Evolutionary conservation across 2,113 vertebrate genomes (phyloP).

Genomic region (Brienomyrus brachyistius): DNA sequence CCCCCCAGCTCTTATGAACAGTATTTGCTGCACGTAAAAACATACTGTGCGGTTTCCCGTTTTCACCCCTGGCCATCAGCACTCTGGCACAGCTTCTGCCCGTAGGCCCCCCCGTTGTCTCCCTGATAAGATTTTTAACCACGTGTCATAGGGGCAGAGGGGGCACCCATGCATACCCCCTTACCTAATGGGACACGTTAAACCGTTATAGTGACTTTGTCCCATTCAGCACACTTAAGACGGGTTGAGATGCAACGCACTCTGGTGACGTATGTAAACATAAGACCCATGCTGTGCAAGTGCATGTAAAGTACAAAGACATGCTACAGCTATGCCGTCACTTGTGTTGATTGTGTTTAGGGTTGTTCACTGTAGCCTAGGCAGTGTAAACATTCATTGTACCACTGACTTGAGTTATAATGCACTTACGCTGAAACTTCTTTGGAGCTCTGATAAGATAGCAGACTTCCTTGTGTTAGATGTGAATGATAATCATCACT

Average conservation of each 20-base stretch:
- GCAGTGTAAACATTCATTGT: neutral
- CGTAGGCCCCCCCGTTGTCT: neutral
- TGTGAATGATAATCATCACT: neutral
- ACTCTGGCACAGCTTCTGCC: slow-evolving; percentile 50
- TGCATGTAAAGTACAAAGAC: neutral
- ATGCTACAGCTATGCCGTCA: neutral
- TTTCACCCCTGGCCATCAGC: slow-evolving; percentile 63
- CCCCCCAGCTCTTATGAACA: slow-evolving; percentile 73
- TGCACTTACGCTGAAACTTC: neutral
- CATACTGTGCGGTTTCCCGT: slow-evolving; percentile 72
- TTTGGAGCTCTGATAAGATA: neutral
- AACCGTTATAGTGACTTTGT: neutral
- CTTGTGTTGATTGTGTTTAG: neutral
- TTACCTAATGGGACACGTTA: neutral
- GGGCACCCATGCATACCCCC: neutral
- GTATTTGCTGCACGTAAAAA: slow-evolving; percentile 73
- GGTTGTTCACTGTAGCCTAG: neutral
- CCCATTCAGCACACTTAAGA: neutral
- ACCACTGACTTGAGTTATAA: neutral
- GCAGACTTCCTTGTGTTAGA: neutral
- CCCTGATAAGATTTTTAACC: neutral
- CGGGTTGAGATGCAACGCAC: neutral
- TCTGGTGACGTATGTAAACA: neutral
- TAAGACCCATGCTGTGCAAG: neutral
- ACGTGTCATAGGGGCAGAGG: neutral